Percentiles rank a stretch among this genome's conserved stretches.
Evolutionary conservation across 1,140 invertebrate genomes (phyloP).

Genomic region (Ptiloglossa arizonensis): DNA sequence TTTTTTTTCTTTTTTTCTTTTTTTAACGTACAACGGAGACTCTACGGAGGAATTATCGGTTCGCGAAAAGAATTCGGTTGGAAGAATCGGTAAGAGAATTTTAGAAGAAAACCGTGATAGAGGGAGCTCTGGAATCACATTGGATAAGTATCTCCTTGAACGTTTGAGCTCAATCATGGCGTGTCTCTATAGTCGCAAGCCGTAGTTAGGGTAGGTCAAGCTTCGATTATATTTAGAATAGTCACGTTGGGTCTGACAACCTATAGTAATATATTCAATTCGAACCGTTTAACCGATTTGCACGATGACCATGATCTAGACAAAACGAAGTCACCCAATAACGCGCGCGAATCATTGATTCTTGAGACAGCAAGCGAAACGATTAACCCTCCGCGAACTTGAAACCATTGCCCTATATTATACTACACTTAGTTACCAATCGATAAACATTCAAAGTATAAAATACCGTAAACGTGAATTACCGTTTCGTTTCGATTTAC

Average conservation of each 20-base stretch:
- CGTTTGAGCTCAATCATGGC: constrained; percentile 33
- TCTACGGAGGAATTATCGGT: no score
- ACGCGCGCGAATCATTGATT: neutral
- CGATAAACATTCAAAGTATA: neutral
- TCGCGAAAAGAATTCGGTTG: neutral
- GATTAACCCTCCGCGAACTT: constrained; percentile 26
- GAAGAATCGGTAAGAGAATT: no score
- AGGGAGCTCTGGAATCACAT: neutral
- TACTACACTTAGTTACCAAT: neutral
- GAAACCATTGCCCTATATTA: constrained; percentile 25
- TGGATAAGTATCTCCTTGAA: constrained; percentile 39
- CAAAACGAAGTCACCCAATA: constrained; percentile 6
- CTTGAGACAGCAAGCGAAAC: neutral
- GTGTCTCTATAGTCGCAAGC: constrained; percentile 29
- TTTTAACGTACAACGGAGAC: no score
- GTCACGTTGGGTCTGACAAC: neutral
- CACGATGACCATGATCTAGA: constrained; percentile 45
- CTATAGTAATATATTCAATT: constrained; percentile 47
- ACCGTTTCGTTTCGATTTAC: no score
- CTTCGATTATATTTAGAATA: constrained; percentile 51
- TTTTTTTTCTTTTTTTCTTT: no score
- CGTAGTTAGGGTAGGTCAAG: constrained; percentile 51
- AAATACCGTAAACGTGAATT: neutral
- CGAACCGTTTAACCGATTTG: constrained; percentile 38
- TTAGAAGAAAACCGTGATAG: neutral